Conservation (phyloP, 2,797 vertebrate species). For the Rhinogobio ventralis region DNA sequence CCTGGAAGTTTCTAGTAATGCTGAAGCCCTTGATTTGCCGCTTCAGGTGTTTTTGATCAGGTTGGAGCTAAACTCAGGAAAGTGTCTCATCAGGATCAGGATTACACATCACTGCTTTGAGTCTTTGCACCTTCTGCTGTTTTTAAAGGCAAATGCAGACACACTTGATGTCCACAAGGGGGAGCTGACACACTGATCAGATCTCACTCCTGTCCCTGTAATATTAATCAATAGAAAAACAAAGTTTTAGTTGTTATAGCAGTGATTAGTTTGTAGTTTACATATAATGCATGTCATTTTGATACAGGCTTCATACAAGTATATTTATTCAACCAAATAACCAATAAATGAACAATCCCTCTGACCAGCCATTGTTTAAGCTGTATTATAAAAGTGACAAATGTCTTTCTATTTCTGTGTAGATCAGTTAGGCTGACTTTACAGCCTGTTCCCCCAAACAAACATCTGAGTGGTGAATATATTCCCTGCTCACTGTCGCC, state of each 20-base stretch:
- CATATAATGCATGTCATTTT: background rate
- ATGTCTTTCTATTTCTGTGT: background rate
- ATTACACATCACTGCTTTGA: background rate
- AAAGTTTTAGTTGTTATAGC: background rate
- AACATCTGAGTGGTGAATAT: background rate
- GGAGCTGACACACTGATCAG: background rate
- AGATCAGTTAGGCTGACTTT: background rate
- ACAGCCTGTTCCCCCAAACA: background rate
- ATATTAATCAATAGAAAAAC: background rate
- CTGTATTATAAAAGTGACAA: no score
- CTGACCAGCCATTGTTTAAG: background rate
- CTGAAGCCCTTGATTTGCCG: background rate
- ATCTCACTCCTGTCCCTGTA: background rate
- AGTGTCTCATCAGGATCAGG: background rate
- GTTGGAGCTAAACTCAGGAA: background rate
- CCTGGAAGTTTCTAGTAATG: background rate
- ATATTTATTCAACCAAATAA: background rate
- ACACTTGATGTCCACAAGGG: background rate
- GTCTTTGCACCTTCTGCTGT: background rate
- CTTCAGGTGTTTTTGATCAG: background rate
- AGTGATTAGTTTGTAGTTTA: background rate
- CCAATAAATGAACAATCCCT: background rate
- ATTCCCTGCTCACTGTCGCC: background rate
- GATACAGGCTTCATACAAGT: background rate
- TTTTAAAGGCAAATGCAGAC: background rate